A percentile compares a stretch with the other conserved stretches of the same genome.
Conservation (phyloP, 2,888 invertebrate species). For the Heliconius aoede region DNA sequence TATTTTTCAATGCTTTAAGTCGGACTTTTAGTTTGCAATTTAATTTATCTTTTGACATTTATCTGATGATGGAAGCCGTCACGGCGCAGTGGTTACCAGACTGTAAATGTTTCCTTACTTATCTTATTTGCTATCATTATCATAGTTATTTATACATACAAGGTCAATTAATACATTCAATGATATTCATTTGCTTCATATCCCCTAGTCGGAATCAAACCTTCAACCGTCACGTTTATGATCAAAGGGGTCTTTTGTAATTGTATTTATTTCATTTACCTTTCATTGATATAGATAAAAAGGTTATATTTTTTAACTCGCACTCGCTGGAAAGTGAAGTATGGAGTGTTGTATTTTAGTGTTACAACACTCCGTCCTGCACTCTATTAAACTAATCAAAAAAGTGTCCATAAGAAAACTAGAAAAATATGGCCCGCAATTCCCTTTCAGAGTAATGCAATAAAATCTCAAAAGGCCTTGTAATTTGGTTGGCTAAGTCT, state of each 20-base stretch:
- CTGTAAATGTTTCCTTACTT: not conserved
- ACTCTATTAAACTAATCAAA: not conserved
- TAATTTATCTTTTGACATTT: not conserved
- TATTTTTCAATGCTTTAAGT: not conserved
- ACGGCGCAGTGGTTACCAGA: not conserved
- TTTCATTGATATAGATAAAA: too few relatives aligned
- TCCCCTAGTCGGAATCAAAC: not conserved
- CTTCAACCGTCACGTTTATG: not conserved
- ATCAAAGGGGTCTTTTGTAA: too few relatives aligned
- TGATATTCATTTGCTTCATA: not conserved
- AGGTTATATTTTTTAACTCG: too few relatives aligned
- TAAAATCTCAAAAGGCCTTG: conserved; percentile 12
- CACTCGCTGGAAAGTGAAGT: not conserved
- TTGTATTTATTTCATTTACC: too few relatives aligned
- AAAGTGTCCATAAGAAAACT: not conserved
- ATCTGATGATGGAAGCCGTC: too few relatives aligned
- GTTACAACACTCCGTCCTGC: not conserved
- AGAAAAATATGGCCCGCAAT: conserved; percentile 9
- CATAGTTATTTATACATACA: not conserved
- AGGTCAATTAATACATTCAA: too few relatives aligned
- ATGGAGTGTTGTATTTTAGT: not conserved
- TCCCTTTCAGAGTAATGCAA: conserved; percentile 11
- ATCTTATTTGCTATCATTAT: not conserved
- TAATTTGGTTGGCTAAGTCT: conserved; percentile 25
- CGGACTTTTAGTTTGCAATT: conserved; percentile 1